A percentile compares a stretch with the other conserved stretches of the same genome.
Conservation (phyloP, 2,797 vertebrate genomes). For the Pseudomugil gertrudae region DNA sequence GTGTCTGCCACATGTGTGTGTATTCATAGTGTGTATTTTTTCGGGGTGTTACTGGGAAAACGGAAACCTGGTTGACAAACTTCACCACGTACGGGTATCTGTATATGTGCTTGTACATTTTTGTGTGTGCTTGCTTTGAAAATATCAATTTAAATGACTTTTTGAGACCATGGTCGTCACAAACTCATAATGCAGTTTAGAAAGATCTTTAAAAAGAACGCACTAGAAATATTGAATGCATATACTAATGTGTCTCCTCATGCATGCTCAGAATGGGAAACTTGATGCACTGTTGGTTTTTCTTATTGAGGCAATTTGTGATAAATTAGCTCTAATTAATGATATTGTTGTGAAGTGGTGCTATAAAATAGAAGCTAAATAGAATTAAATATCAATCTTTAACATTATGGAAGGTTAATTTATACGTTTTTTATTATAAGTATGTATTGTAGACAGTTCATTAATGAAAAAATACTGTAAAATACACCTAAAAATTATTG, state of each 20-base stretch:
- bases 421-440: not conserved
- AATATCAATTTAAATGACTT: constrained; percentile 19
- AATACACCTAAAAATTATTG: too few relatives aligned
- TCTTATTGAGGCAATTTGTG: too few relatives aligned
- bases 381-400: too few relatives aligned
- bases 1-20: constrained; percentile 39
- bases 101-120: constrained; percentile 8
- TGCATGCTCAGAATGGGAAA: too few relatives aligned
- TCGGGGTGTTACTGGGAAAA: constrained; percentile 36
- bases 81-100: constrained; percentile 55
- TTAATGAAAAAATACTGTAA: too few relatives aligned
- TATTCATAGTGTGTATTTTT: constrained; percentile 18
- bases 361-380: too few relatives aligned
- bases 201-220: not conserved
- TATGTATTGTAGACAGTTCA: not conserved
- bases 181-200: not conserved
- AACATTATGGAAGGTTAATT: not conserved
- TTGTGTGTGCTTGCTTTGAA: constrained; percentile 35
- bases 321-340: too few relatives aligned
- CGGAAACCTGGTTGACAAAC: constrained; percentile 64
- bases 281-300: too few relatives aligned
- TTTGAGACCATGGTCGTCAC: not conserved
- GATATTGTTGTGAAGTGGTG: too few relatives aligned
- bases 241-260: too few relatives aligned
- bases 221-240: not conserved